Percentiles rank a stretch among this genome's conserved stretches.
phyloP scores from a whole-genome alignment of 2,797 vertebrate genomes.

The Diglossa cyanea region DNA sequence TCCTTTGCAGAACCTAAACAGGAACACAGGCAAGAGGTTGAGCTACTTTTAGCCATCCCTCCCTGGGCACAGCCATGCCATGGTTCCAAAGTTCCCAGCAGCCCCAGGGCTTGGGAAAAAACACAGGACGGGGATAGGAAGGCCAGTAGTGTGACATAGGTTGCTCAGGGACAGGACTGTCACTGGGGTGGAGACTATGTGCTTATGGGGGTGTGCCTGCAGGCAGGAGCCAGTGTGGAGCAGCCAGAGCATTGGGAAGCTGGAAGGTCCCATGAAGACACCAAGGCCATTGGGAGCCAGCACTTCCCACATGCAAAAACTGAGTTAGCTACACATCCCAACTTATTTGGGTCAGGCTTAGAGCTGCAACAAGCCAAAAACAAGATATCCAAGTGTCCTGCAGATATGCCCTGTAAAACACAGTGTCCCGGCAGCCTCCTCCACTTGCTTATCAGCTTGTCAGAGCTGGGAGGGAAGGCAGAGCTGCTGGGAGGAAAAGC shows the following conservation, averaged over 20 bases:
- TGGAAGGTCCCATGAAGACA: not conserved
- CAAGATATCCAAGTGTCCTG: not conserved
- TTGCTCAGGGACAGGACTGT: not conserved
- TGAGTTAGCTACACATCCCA: not conserved
- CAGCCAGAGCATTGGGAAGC: not conserved
- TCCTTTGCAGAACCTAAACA: constrained; percentile 41
- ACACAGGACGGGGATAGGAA: not conserved
- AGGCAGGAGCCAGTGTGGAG: not conserved
- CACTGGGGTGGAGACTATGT: not conserved
- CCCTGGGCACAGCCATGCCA: not conserved
- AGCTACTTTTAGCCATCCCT: not conserved
- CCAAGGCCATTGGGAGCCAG: not conserved
- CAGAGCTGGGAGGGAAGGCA: not conserved
- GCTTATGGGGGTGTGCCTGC: not conserved
- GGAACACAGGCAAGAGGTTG: not conserved
- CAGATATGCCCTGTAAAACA: not conserved
- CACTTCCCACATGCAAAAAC: not conserved
- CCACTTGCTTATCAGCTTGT: not conserved
- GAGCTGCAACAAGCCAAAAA: not conserved
- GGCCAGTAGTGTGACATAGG: fast-evolving
- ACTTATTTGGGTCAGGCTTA: not conserved
- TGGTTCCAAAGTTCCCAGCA: not conserved
- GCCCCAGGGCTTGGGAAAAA: not conserved
- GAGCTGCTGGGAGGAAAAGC: not conserved
- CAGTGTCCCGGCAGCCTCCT: not conserved